Base-by-base conservation (phyloP, 2,888 invertebrate genomes). In the Chloromyia formosa region DNA sequence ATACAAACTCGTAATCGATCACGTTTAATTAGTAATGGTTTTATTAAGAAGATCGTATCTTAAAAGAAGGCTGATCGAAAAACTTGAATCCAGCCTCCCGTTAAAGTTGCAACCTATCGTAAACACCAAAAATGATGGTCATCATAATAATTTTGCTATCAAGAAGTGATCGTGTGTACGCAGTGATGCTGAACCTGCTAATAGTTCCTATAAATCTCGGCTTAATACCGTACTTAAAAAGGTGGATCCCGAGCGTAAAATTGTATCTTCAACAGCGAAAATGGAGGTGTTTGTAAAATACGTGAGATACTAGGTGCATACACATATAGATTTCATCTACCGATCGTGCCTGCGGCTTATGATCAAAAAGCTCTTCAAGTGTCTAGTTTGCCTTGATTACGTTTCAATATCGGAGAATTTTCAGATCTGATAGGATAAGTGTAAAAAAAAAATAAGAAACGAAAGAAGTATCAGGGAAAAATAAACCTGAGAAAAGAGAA, bases 21-120 rank as follows among this genome's bases (percentile, higher is more conserved):
- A 74, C 74, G 74, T 62, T 74, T 60, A 74, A 74, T 74, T 74
- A 74, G 74, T 61, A 56, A 74, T 74, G 74, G 74, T 71, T 53
- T 35, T 23, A 23, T 40, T 35, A 56, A 42, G 16, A 23, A 45
- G 66, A 66, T 66, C 18, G n/a, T 66, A 66, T 66, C 66, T 35
- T n/a, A 18, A 18, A 18, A 58, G 56, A 56, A 23, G 56, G 40
- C 42, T 56, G 56, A 58, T 58, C 58, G 40, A 56, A 49, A 71
- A 71, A 58, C 56, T 56, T 35, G 22, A 18, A 16, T 16, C 58
- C 71, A 71, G 45, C 71, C 71, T 71, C 71, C 71, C 56, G 56
- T 71, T 56, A 71, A 35, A 56, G 56, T 35, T 56, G 58, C 40
- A 58, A 40, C 58, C 58, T 20, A 35, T 35, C 40, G 40, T 71